Base-by-base conservation (phyloP, 2,888 invertebrate genomes). In the Caenorhabditis sp. region DNA sequence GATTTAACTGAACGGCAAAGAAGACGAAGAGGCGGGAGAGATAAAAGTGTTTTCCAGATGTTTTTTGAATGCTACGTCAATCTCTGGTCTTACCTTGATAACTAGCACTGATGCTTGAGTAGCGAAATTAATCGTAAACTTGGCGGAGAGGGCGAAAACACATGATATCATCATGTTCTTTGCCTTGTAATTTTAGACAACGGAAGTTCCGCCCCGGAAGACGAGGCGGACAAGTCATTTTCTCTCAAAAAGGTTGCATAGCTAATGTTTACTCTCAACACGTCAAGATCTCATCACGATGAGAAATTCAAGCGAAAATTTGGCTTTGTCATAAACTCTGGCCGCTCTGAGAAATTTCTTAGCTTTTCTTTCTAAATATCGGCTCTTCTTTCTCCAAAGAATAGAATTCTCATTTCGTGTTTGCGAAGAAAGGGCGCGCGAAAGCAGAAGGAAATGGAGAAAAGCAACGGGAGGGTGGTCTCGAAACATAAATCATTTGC, bases 141-240 rank as follows among this genome's bases (percentile, higher is more conserved):
- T 52, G 48, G 43, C 26, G 17, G 20, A 11, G 37, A 17, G n/a
- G 56, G 20, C 7, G 53, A 68, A 59, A 68, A 59, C 41, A 59
- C 24, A 68, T 68, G 68, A 68, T 68, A 68, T 70, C 70, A 70
- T 70, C 59, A 27, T 70, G 50, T 59, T 59, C 59, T 59, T 43
- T 24, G n/a, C 20, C 13, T 37, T 24, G 24, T 35, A 39, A 53
- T 20, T 15, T 32, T 11, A 43, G 30, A 22, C 17, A 39, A 15
- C n/a, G 24, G 45, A 35, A 39, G 39, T n/a, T 39, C 8, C n/a
- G n/a, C n/a, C n/a, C 45, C 45, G 22, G 46, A 50, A 45, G 20
- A 27, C 20, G 27, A 37, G 26, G 17, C 17, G 24, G 39, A 26
- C 2, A 27, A 37, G 46, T 15, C 46, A 55, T 55, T 56, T 70